These are phyloP conservation scores for Andinoacara biseriatus DNA, from an alignment of 2,113 vertebrate species.

Conservation along the genomic window DNA sequence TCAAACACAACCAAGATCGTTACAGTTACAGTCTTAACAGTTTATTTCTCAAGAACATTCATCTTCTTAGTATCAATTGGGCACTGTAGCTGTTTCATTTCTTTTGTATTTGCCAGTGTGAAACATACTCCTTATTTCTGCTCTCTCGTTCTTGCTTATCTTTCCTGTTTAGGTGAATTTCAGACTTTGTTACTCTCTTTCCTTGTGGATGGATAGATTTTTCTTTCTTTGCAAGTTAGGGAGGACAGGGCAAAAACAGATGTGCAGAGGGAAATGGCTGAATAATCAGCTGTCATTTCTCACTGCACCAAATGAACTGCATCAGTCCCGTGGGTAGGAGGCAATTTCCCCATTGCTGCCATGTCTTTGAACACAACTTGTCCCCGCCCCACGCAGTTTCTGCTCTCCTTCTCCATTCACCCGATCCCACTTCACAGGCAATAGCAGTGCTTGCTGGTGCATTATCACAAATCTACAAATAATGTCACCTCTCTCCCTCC, in stretches of 20 bases:
- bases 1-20: background rate
- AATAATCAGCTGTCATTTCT: constrained; percentile 86
- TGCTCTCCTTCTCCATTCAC: constrained; percentile 18
- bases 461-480: constrained; percentile 68
- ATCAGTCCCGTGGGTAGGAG: constrained; percentile 74
- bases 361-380: constrained; percentile 46
- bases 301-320: constrained; percentile 80
- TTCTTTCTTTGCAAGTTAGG: background rate
- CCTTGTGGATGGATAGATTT: constrained; percentile 23
- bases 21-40: too few species aligned
- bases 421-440: constrained; percentile 28
- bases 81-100: background rate
- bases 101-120: background rate
- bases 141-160: background rate
- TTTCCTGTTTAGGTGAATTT: background rate
- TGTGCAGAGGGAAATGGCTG: constrained; percentile 73
- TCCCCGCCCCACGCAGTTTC: background rate
- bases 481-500: constrained; percentile 34
- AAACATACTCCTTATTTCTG: background rate
- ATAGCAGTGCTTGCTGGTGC: constrained; percentile 26
- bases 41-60: background rate
- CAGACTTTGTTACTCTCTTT: background rate
- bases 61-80: background rate
- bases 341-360: constrained; percentile 76
- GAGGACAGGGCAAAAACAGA: constrained; percentile 71